Evolutionary conservation across 2,113 vertebrate genomes (phyloP).

Genomic region (Microtus richardsoni): DNA sequence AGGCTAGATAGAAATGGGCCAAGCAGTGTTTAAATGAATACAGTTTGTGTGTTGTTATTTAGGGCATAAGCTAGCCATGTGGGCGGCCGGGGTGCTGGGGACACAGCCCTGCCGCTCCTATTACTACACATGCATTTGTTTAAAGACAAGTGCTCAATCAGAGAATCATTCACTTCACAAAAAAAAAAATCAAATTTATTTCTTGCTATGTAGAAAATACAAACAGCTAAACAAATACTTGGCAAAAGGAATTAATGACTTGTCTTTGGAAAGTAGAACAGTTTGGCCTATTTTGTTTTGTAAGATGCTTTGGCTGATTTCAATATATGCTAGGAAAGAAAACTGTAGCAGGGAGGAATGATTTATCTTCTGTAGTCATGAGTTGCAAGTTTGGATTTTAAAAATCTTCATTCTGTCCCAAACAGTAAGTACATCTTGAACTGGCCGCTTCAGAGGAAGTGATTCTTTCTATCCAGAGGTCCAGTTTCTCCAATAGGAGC

Average conservation of each 20-base stretch:
- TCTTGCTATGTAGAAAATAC: background rate
- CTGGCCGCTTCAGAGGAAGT: background rate
- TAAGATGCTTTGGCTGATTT: background rate
- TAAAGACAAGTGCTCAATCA: slow-evolving; percentile 48
- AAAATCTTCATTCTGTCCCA: background rate
- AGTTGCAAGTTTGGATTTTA: background rate
- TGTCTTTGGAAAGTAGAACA: slow-evolving; percentile 5
- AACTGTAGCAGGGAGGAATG: background rate
- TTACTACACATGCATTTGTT: background rate
- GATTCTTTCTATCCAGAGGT: background rate
- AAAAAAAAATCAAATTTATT: slow-evolving; percentile 14
- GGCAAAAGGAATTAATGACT: slow-evolving; percentile 18
- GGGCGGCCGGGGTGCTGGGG: too few relatives aligned
- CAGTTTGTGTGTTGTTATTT: too few relatives aligned
- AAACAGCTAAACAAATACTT: background rate
- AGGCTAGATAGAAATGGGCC: too few relatives aligned
- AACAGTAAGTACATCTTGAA: background rate
- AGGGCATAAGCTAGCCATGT: too few relatives aligned
- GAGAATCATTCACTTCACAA: background rate
- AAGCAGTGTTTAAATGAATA: too few relatives aligned
- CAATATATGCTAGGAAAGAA: background rate
- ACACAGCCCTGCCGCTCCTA: too few relatives aligned
- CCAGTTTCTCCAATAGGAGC: background rate
- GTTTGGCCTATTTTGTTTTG: background rate
- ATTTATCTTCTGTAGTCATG: background rate